Percentiles rank a stretch among this genome's conserved stretches.
phyloP scores from a whole-genome alignment of 2,888 invertebrate species.

The Cantharis flavilabris region DNA sequence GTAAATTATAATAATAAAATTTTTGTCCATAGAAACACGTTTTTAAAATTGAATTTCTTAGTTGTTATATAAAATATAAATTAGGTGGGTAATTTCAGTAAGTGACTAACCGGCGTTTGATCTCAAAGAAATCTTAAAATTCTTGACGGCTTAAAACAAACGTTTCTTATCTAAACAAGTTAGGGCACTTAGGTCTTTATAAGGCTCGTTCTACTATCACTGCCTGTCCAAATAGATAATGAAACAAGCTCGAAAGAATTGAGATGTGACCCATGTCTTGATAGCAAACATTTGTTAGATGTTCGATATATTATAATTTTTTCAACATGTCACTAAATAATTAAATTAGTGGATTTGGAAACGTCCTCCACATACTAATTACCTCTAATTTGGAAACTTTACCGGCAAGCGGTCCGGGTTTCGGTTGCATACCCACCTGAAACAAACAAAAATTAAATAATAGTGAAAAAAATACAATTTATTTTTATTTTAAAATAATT shows the following conservation, averaged over 20 bases:
- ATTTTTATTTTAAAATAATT: not conserved
- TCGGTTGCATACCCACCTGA: not conserved
- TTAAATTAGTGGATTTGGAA: not conserved
- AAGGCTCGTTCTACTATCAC: conserved; percentile 36
- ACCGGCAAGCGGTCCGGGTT: not conserved
- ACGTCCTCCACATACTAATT: not conserved
- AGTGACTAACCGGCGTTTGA: conserved; percentile 11
- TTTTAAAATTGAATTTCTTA: not conserved
- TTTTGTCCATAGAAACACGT: not conserved
- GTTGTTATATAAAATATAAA: not conserved
- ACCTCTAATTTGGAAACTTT: not conserved
- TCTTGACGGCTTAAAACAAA: conserved; percentile 17
- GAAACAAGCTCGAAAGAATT: conserved; percentile 45
- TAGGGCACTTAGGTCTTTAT: conserved; percentile 47
- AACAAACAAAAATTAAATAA: not conserved
- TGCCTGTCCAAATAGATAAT: conserved; percentile 42
- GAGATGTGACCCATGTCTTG: conserved; percentile 47
- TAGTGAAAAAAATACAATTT: not conserved
- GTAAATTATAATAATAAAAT: too few species aligned
- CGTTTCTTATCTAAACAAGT: conserved; percentile 51
- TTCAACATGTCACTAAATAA: not conserved
- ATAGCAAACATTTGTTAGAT: conserved; percentile 43
- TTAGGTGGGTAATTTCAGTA: not conserved
- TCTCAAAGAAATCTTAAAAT: conserved; percentile 20
- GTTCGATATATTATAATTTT: not conserved